phyloP scores from a whole-genome alignment of 2,113 vertebrate species.

The Phoenicopterus ruber region DNA sequence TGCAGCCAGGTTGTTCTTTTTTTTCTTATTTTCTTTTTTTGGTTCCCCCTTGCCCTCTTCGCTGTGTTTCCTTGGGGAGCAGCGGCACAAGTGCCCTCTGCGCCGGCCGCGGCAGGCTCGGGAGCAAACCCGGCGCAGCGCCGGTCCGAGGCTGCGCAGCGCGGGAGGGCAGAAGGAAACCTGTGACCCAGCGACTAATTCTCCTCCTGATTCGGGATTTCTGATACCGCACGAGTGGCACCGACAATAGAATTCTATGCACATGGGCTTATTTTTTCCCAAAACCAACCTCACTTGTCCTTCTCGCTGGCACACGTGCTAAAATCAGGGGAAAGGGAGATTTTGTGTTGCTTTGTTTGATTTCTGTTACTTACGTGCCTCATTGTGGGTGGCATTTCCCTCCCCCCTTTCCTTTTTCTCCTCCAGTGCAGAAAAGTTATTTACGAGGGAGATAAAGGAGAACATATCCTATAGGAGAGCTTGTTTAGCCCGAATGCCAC shows the following conservation, averaged over 20 bases:
- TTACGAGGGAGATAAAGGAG: background rate
- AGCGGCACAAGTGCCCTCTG: background rate
- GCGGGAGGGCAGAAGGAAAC: background rate
- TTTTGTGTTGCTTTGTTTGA: fast-evolving
- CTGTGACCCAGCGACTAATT: background rate
- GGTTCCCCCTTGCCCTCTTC: background rate
- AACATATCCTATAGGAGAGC: background rate
- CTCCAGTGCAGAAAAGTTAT: background rate
- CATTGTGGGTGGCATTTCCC: background rate
- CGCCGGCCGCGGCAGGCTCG: background rate
- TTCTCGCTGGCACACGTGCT: background rate
- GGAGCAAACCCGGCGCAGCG: background rate
- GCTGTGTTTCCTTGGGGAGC: background rate
- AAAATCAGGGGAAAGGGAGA: background rate
- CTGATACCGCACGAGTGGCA: background rate
- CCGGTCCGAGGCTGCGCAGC: fast-evolving
- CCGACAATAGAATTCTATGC: background rate
- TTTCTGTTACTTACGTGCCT: background rate
- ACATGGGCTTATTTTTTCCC: fast-evolving
- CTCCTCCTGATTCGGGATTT: background rate
- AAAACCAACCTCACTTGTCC: background rate
- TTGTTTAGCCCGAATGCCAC: background rate
- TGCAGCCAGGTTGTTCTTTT: background rate
- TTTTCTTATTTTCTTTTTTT: background rate
- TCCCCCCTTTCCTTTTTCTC: background rate